Base-by-base conservation (phyloP, 2,888 invertebrate species). In the Cosmia pyralina region DNA sequence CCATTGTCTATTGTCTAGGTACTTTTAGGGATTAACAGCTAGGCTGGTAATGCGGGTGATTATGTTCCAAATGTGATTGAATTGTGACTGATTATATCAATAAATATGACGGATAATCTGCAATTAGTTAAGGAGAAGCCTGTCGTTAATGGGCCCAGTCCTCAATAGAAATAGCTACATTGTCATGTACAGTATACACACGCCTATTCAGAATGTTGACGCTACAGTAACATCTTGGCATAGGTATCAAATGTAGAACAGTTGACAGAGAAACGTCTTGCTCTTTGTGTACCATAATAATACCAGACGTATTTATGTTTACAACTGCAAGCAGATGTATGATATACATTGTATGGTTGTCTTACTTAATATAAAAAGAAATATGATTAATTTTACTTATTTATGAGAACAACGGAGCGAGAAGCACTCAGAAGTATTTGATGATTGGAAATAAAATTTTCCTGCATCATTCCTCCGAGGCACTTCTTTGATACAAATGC, bases 61-160 rank as follows among this genome's bases (percentile, higher is more conserved):
- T 89, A 90, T 85, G 86, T 85, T 79, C 73, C 80, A 83, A 85
- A 84, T 80, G 78, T 88, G 87, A 89, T 88, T 87, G 85, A 89
- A 88, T 84, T 82, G 73, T 82, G 84, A 88, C 88, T 88, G 87
- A 89, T 90, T 87, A 77, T 75, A 82, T 86, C 87, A 85, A 89
- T 89, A 88, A 89, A 88, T 90, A 86, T 88, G 85, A 88, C 76
- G 81, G 88, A 90, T 90, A 89, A 88, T 88, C 87, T 77, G 83
- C 85, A 90, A 90, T 90, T 90, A 90, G 84, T 38, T 65, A 69
- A 74, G 64, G 73, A 80, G 79, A 44, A 63, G 73, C 59, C 41
- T 74, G 68, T 78, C 10, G 63, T 57, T 72, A 78, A 79, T 82
- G 69, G 82, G 66, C 68, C 57, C 67, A 10, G 72, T 73, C 72